Evolutionary conservation across 2,113 vertebrate genomes (phyloP), one percentile per base, ranked within the genome.

Genomic region (Cavia porcellus): DNA sequence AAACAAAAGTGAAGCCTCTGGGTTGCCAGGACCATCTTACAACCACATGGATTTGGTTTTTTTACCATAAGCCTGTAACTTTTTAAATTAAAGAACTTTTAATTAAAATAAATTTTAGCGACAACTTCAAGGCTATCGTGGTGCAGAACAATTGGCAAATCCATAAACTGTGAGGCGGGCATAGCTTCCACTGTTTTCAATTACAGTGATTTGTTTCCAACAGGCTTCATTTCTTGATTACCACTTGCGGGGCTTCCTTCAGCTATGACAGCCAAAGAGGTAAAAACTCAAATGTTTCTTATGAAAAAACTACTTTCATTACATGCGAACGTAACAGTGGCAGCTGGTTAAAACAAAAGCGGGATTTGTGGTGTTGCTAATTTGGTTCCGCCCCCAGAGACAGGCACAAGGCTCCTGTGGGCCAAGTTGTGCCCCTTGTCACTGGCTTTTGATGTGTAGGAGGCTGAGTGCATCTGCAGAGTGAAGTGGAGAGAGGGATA

Each of bases 261-360:
- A 42, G 94, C 66, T 82, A 24, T 25, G 82, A 90, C 59, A 96
- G 74, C 30, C 15, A 89, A 32, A 89, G 90, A 81, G 81, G 81
- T 3, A 68, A 55, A 47, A 24, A 82, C 85, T 85, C 35, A 82
- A 62, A 64, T 28, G 50, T 91, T 81, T 96, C 15, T 97, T 92
- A 84, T 15, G 13, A 38, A 95, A 91, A 97, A 94, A 84, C 74
- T 24, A 50, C 50, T 93, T 88, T 55, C 72, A 28, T 86, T 92
- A 96, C 95, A 32, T 72, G 38, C 47, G 68, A 80, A 79, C 66
- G 30, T n/a, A 47, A 61, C 79, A 68, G 72, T 7, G 3, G 77
- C 64, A 92, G 88, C 74, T 50, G 24, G 55, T 22, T 50, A 86
- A 66, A 94, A 95, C 70, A 81, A 88, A 94, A 59, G 82, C 32